These are phyloP conservation scores for Thalpophila matura DNA, from an alignment of 2,888 invertebrate species.

Conservation along the genomic window DNA sequence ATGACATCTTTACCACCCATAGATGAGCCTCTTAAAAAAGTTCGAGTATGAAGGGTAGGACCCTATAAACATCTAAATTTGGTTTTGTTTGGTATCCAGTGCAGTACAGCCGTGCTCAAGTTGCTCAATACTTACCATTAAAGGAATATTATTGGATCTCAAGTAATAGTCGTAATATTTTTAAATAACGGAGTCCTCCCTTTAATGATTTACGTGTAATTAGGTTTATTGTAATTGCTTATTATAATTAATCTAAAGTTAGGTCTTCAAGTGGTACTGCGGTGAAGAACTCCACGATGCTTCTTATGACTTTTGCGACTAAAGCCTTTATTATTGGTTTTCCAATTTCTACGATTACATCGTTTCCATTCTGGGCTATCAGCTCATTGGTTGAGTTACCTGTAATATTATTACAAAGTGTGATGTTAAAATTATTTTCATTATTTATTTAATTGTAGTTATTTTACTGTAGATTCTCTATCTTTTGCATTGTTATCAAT, in stretches of 20 bases:
- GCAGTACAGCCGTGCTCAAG: no score
- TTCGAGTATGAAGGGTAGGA: no score
- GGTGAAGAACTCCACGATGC: constrained; percentile 58
- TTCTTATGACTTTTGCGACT: constrained; percentile 46
- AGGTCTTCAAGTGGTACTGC: constrained; percentile 59
- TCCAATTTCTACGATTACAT: constrained; percentile 73
- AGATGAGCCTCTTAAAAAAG: no score
- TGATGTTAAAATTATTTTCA: no score
- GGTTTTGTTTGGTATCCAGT: no score
- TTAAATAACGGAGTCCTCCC: not conserved
- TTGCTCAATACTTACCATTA: not conserved
- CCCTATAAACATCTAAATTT: no score
- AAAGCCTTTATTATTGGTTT: constrained; percentile 61
- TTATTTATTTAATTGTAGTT: no score
- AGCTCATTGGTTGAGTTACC: constrained; percentile 59
- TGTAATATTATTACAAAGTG: constrained; percentile 39
- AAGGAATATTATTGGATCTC: not conserved
- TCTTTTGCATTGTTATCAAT: not conserved
- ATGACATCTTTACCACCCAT: no score
- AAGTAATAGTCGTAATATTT: not conserved
- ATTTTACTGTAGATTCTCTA: no score
- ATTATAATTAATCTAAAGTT: constrained; percentile 7
- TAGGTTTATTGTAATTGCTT: not conserved
- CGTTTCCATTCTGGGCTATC: constrained; percentile 69
- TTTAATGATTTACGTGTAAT: not conserved